Evolutionary conservation across 2,113 vertebrate species (phyloP).

Genomic region (Sterna hirundo): DNA sequence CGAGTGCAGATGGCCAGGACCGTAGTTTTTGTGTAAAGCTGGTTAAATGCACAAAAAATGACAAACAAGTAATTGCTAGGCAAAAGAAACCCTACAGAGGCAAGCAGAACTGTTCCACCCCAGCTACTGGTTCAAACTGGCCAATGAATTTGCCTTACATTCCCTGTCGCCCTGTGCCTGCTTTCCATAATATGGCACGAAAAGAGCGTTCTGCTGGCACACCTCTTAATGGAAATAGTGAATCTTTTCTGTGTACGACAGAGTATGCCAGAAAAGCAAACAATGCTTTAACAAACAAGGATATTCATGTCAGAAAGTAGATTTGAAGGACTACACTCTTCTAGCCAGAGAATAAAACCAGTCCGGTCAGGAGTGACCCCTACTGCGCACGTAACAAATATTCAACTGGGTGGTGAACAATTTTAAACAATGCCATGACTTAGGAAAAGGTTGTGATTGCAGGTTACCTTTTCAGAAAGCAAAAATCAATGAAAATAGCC

Average conservation of each 20-base stretch:
- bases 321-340: background rate
- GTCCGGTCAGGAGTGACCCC: background rate
- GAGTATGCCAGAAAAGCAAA: constrained; percentile 9
- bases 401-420: background rate
- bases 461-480: background rate
- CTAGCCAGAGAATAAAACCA: background rate
- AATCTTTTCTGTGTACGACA: background rate
- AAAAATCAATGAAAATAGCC: background rate
- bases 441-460: background rate
- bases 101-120: background rate
- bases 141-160: background rate
- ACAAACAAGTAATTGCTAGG: background rate
- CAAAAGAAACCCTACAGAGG: background rate
- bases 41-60: background rate
- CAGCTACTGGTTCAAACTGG: background rate
- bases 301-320: background rate
- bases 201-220: background rate
- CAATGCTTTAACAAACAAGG: background rate
- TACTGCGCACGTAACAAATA: background rate
- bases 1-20: background rate
- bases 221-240: background rate
- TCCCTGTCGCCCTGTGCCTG: background rate
- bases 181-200: background rate
- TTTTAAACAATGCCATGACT: background rate
- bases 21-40: background rate